These are phyloP conservation scores for Microctenopoma lineatum DNA, from an alignment of 2,797 vertebrate species.

Conservation along the genomic window DNA sequence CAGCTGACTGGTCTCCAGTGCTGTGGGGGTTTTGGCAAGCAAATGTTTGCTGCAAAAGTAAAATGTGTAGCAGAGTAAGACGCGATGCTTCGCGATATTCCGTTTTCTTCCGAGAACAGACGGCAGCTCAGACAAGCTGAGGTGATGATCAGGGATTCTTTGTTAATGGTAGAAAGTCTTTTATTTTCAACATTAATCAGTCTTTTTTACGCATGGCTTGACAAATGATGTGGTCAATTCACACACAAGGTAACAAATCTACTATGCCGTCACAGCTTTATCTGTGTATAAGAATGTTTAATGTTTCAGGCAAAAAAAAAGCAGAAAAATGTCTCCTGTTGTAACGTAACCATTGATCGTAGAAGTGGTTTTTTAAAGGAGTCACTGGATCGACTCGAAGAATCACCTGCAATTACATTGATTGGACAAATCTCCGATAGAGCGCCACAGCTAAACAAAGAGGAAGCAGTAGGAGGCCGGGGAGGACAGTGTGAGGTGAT, in stretches of 20 bases:
- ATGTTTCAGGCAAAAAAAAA: conserved; percentile 34
- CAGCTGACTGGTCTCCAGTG: too few species aligned
- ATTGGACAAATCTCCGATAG: conserved; percentile 75
- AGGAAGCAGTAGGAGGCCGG: conserved; percentile 68
- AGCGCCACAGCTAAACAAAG: conserved; percentile 68
- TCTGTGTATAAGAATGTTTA: conserved; percentile 11
- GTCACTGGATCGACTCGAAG: conserved; percentile 69
- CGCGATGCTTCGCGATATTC: background rate
- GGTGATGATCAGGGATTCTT: conserved; percentile 1
- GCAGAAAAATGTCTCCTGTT: conserved; percentile 34
- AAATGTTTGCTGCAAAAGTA: conserved; percentile 7
- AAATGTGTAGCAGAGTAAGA: too few species aligned
- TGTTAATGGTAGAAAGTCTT: conserved; percentile 36
- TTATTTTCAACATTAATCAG: conserved; percentile 48
- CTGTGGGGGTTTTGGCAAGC: too few species aligned
- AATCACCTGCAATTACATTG: conserved; percentile 82
- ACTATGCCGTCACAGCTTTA: background rate
- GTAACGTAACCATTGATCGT: conserved; percentile 58
- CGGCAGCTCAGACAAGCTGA: too few species aligned
- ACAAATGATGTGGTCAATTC: conserved; percentile 26
- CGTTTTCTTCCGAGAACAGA: too few species aligned
- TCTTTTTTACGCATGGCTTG: conserved; percentile 24
- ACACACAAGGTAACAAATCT: conserved; percentile 12
- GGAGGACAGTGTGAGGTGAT: conserved; percentile 67
- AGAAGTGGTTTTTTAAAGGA: conserved; percentile 58